Base-by-base conservation (phyloP, 1,140 invertebrate species). In the Zaprionus inermis region DNA sequence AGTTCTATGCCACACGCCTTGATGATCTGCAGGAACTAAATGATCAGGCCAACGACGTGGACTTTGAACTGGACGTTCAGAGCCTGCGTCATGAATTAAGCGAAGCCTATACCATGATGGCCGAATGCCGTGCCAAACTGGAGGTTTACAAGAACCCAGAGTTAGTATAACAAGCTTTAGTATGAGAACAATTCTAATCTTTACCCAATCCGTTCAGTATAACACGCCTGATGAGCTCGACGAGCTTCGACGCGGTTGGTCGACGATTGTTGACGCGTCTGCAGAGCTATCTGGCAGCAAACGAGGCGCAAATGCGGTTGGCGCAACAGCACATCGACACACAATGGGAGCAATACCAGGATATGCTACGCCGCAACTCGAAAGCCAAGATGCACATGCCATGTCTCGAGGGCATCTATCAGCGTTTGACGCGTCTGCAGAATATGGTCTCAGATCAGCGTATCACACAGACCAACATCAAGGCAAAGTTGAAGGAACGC, bases 331-430 rank as follows among this genome's bases (percentile, higher is more conserved):
- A 94, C 11, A 91, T 96, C 5, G 94, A 95, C 76, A 92, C 93
- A 12, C 93, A 95, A 61, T 95, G 95, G 95, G 93, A 94, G 12
- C 93, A 93, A 60, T 93, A 93, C 78, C 92, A 93, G 76, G 92
- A 94, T 64, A 91, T 93, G 57, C 85, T 93, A 16, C 91, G 92
- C 2, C 93, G 93, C 64, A 93, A 93, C 41, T 84, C 81, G 32
- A 93, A 90, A 44, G 89, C 92, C 14, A 92, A 90, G 66, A 91
- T 93, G 83, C 93, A 93, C 78, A 94, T 95, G 74, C 94, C 94
- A 2, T 94, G 94, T 2, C 80, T 96, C 70, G 95, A 96, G 81
- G 93, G 94, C 28, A 94, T 96, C 5, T 96, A 95, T 89, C 94
- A 95, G 83, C 93, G 94, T 0, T 92, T 96, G 68, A 94, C 95